phyloP scores from a whole-genome alignment of 2,797 vertebrate genomes.

The Amazona finschi region DNA sequence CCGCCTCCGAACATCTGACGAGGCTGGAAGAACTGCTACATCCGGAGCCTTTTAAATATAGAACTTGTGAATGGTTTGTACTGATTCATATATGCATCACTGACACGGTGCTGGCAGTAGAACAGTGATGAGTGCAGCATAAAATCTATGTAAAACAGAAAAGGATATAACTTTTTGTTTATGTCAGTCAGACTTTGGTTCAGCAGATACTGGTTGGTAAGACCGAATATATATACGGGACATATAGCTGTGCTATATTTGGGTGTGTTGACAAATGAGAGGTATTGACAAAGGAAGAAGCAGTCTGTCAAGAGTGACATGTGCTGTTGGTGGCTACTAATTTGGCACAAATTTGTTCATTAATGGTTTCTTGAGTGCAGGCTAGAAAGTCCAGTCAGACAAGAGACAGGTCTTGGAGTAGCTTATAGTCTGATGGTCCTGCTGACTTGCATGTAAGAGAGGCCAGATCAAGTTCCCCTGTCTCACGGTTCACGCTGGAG shows the following conservation, averaged over 20 bases:
- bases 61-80: slow-evolving; percentile 69
- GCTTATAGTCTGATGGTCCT: background rate
- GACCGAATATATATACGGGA: background rate
- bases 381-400: background rate
- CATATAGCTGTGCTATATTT: background rate
- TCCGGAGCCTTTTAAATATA: slow-evolving; percentile 69
- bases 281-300: background rate
- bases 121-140: slow-evolving; percentile 52
- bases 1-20: slow-evolving; percentile 73
- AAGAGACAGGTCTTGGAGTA: background rate
- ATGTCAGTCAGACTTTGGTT: slow-evolving; percentile 55
- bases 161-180: slow-evolving; percentile 59
- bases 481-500: accelerated
- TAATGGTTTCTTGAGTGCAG: background rate
- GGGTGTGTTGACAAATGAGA: background rate
- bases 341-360: background rate
- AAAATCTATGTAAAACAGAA: slow-evolving; percentile 51
- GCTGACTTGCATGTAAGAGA: background rate
- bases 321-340: background rate
- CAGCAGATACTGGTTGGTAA: background rate
- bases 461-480: background rate
- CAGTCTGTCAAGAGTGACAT: background rate
- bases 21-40: slow-evolving; percentile 69
- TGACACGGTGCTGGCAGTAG: slow-evolving; percentile 60
- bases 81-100: slow-evolving; percentile 69